These are phyloP conservation scores for Heliconius melpomene DNA, from an alignment of 1,140 invertebrate genomes.

Conservation along the genomic window DNA sequence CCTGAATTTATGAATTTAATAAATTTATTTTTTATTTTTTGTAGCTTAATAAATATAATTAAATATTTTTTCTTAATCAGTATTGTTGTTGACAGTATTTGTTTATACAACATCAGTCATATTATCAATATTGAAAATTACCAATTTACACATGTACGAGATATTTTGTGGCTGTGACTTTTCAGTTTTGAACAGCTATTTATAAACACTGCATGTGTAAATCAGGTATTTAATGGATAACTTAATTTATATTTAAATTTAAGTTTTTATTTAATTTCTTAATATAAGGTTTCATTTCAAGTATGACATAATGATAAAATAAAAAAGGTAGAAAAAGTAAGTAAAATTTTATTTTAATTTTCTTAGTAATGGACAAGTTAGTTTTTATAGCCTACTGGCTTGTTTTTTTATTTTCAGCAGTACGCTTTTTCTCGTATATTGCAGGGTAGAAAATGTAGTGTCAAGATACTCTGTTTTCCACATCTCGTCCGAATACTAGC, in stretches of 20 bases:
- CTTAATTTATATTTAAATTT: slow-evolving; percentile 1
- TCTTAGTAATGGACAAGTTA: too few relatives aligned
- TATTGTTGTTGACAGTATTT: background rate
- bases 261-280: background rate
- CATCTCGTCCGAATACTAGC: too few relatives aligned
- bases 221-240: background rate
- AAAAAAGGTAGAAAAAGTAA: background rate
- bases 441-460: too few relatives aligned
- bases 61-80: background rate
- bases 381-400: background rate
- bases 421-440: too few relatives aligned
- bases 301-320: background rate
- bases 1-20: too few relatives aligned
- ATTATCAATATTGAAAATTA: slow-evolving; percentile 2
- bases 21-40: too few relatives aligned
- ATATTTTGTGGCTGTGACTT: slow-evolving; percentile 6
- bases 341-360: background rate
- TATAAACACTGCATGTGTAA: background rate
- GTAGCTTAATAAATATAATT: background rate
- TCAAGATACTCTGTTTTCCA: too few relatives aligned
- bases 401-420: background rate
- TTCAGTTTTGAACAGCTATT: slow-evolving; percentile 11
- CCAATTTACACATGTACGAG: slow-evolving; percentile 8
- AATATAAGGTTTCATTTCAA: background rate
- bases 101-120: background rate